Evolutionary conservation across 2,113 vertebrate genomes (phyloP), one percentile per base, ranked within the genome.

Genomic region (Podilymbus podiceps): DNA sequence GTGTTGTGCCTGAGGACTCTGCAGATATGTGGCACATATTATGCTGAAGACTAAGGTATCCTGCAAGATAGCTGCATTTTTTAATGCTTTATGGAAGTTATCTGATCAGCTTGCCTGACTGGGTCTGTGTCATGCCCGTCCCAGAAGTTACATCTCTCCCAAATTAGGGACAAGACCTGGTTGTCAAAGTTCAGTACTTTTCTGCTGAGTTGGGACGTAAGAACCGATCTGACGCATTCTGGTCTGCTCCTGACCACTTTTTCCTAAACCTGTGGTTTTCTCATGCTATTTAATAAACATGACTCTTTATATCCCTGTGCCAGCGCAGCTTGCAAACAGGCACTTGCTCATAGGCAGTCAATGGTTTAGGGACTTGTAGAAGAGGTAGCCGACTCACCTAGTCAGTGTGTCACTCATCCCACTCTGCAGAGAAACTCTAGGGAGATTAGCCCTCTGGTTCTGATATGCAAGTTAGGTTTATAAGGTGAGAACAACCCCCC

Each of bases 261-360:
- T 73, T 40, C 2, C 35, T 58, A 33, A 79, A 47, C 10, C 21
- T 53, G 33, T 49, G 35, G 2, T 84, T 89, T 95, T 80, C 30
- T 85, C 7, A 7, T 50, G 25, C n/a, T 74, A 1, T 74, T 78
- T 85, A 67, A 67, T 82, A 82, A n/a, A 75, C 19, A 18, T 2
- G 8, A 16, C 46, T 8, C 33, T 85, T 62, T 71, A 35, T 35
- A 81, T 35, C 14, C 31, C 24, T 17, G 8, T 77, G 59, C 27
- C 42, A 56, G 53, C 21, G 28, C 8, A 7, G 40, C 44, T 84
- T 33, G 28, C 63, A 84, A 73, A 71, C 0, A 9, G 56, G 25
- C 20, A 44, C 7, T 12, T 50, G 15, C 19, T 15, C 28, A 49
- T 21, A 12, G 0, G 0, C 3, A 11, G 24, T 14, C 64, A 55